These are phyloP conservation scores for Hippolais icterina DNA, from an alignment of 2,113 vertebrate species.

Conservation along the genomic window DNA sequence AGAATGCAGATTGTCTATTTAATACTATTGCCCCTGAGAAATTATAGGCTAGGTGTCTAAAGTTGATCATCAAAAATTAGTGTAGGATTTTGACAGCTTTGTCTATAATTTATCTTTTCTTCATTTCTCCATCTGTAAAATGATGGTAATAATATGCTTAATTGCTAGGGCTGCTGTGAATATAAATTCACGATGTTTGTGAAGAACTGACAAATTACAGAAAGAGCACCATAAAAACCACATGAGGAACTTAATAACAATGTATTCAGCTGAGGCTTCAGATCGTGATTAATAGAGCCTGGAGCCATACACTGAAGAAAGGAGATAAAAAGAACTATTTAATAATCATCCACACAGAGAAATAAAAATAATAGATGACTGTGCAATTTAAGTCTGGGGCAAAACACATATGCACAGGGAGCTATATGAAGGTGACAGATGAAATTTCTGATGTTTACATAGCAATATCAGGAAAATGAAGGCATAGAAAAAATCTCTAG, in stretches of 20 bases:
- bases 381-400: background rate
- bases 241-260: conserved; percentile 12
- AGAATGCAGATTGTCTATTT: conserved; percentile 21
- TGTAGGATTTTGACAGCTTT: conserved; percentile 34
- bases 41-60: conserved; percentile 47
- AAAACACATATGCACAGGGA: background rate
- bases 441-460: background rate
- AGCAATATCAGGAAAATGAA: background rate
- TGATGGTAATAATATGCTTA: conserved; percentile 44
- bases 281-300: conserved; percentile 14
- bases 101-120: conserved; percentile 44
- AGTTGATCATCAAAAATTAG: conserved; percentile 52
- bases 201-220: conserved; percentile 40
- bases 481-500: background rate
- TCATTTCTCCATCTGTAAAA: conserved; percentile 45
- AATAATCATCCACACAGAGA: conserved; percentile 27
- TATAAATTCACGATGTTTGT: conserved; percentile 45
- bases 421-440: background rate
- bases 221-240: conserved; percentile 37
- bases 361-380: conserved; percentile 42
- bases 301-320: background rate
- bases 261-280: conserved; percentile 27
- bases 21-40: conserved; percentile 14
- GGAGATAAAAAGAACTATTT: conserved; percentile 39
- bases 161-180: conserved; percentile 44